A percentile compares a stretch with the other conserved stretches of the same genome.
Evolutionary conservation across 2,888 invertebrate species (phyloP).

Genomic region (Acronicta alni): DNA sequence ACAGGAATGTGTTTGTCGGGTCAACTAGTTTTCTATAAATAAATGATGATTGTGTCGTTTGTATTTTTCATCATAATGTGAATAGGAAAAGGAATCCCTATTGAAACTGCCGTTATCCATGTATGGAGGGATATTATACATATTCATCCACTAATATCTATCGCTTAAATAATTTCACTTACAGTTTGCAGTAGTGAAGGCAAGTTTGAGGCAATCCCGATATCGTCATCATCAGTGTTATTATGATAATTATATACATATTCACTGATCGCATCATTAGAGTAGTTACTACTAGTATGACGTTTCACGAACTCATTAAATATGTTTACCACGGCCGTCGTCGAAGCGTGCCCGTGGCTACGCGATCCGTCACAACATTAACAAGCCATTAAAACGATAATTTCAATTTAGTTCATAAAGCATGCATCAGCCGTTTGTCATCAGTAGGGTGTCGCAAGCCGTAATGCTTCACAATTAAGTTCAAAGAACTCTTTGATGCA

Average conservation of each 20-base stretch:
- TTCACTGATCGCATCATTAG: constrained; percentile 34
- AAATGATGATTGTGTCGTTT: no score
- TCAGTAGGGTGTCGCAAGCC: constrained; percentile 30
- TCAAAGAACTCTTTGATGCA: constrained; percentile 36
- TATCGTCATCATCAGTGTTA: constrained; percentile 18
- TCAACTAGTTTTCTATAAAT: no score
- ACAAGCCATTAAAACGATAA: constrained; percentile 54
- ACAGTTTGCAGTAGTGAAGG: constrained; percentile 41
- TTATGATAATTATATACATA: constrained; percentile 39
- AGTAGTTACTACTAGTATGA: constrained; percentile 25
- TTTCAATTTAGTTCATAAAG: constrained; percentile 52
- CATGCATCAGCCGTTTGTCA: constrained; percentile 34
- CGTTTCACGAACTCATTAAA: constrained; percentile 54
- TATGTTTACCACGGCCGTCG: constrained; percentile 44
- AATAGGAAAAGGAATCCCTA: no score
- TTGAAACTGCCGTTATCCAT: no score
- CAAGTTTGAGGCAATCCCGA: constrained; percentile 33
- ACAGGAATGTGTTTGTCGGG: no score
- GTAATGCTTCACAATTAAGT: constrained; percentile 35
- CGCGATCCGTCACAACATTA: constrained; percentile 56
- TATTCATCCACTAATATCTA: no score
- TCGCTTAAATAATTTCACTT: constrained; percentile 25
- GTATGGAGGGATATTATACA: no score
- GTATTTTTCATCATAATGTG: no score
- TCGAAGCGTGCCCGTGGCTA: constrained; percentile 54